Evolutionary conservation across 2,888 invertebrate species (phyloP).

Genomic region (Nudaria mundana): DNA sequence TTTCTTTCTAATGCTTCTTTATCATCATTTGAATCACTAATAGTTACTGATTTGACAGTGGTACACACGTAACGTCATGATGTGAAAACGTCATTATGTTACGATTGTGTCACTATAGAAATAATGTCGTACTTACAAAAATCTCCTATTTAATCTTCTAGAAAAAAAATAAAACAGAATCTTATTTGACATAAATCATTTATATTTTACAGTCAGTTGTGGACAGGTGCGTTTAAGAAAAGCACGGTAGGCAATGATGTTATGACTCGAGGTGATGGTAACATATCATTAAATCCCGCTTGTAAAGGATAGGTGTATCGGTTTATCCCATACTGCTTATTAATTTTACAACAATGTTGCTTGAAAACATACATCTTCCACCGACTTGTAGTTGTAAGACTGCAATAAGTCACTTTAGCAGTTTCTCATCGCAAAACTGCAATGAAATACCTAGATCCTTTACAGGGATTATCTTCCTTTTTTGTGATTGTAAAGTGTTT

Average conservation of each 20-base stretch:
- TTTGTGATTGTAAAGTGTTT: conserved; percentile 2
- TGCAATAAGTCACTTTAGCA: conserved; percentile 5
- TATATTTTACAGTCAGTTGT: no score
- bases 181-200: not conserved
- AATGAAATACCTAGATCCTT: conserved; percentile 3
- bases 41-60: no score
- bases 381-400: conserved; percentile 3
- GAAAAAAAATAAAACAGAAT: not conserved
- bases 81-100: no score
- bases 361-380: conserved; percentile 6
- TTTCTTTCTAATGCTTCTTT: no score
- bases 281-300: not conserved
- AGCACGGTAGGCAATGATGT: not conserved
- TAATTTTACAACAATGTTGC: conserved; percentile 8
- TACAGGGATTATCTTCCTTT: no score
- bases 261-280: not conserved
- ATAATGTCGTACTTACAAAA: no score
- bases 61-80: no score
- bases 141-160: no score
- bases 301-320: conserved; percentile 6
- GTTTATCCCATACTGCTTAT: conserved; percentile 5
- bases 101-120: no score
- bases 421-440: conserved; percentile 8
- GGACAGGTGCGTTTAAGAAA: conserved; percentile 1
- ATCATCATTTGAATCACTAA: no score